phyloP scores from a whole-genome alignment of 2,113 vertebrate genomes.

The Chaetodon auriga region DNA sequence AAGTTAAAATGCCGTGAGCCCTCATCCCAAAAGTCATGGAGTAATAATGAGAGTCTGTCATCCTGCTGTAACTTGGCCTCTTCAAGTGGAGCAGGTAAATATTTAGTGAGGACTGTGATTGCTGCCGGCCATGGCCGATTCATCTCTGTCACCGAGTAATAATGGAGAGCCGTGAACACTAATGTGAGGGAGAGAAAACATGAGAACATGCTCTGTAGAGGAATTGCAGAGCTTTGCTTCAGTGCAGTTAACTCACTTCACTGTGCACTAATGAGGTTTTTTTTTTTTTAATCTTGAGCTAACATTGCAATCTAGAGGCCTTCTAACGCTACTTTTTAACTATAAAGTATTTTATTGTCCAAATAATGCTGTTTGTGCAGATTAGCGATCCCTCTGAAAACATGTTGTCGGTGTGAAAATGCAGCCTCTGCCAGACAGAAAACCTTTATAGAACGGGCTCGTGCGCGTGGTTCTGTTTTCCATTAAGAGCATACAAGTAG shows the following conservation, averaged over 20 bases:
- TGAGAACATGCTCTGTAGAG: conserved; percentile 35
- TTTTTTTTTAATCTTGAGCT: conserved; percentile 13
- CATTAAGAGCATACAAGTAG: conserved; percentile 76
- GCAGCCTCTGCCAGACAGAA: conserved; percentile 53
- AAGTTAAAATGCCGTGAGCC: conserved; percentile 31
- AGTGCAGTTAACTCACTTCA: conserved; percentile 35
- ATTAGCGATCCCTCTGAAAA: conserved; percentile 30
- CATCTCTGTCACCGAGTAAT: conserved; percentile 72
- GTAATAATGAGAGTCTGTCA: conserved; percentile 66
- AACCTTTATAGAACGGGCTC: conserved; percentile 55
- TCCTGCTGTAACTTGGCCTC: conserved; percentile 46
- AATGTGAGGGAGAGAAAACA: conserved; percentile 54
- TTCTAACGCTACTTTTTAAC: not conserved
- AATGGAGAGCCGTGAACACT: conserved; percentile 65
- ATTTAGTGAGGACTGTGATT: conserved; percentile 76
- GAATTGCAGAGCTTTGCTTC: conserved; percentile 37
- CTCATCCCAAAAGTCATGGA: conserved; percentile 40
- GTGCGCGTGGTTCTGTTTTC: conserved; percentile 72
- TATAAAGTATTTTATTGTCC: conserved; percentile 28
- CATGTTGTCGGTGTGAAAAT: conserved; percentile 51
- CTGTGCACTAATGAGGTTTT: conserved; percentile 46
- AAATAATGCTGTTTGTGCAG: conserved; percentile 37
- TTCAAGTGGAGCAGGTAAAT: conserved; percentile 74
- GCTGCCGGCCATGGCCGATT: conserved; percentile 65
- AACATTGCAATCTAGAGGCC: conserved; percentile 1